A percentile compares a stretch with the other conserved stretches of the same genome.
These are phyloP conservation scores for Hirtodrosophila cameraria DNA, from an alignment of 2,888 invertebrate genomes.

Conservation along the genomic window DNA sequence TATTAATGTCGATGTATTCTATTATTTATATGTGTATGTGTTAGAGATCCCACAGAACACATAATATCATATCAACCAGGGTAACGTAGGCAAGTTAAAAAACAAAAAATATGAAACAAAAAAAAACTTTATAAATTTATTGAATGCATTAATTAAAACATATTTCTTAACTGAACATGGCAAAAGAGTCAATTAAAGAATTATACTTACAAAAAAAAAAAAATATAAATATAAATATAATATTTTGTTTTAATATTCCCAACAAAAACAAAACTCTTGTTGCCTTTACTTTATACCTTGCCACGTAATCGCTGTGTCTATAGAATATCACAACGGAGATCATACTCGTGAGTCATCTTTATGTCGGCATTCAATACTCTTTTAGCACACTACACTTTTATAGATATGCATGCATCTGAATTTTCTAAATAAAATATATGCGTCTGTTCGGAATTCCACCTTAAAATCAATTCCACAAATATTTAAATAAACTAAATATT, in stretches of 20 bases:
- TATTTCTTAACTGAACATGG: conserved; percentile 72
- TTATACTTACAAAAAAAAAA: conserved; percentile 4
- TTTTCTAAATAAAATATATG: too few species aligned
- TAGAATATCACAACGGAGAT: conserved; percentile 73
- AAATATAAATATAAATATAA: conserved; percentile 27
- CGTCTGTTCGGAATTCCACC: too few species aligned
- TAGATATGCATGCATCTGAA: conserved; percentile 19
- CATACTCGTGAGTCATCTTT: conserved; percentile 74
- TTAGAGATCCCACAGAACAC: conserved; percentile 31
- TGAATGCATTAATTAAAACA: conserved; percentile 30
- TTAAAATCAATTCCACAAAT: too few species aligned
- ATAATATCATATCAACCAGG: conserved; percentile 23
- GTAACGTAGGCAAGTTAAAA: conserved; percentile 33
- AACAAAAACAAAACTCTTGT: conserved; percentile 31
- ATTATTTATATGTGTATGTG: conserved; percentile 37
- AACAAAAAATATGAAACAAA: conserved; percentile 6
- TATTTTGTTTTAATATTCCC: conserved; percentile 45
- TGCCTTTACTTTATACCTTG: conserved; percentile 50
- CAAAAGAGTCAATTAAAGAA: conserved; percentile 35
- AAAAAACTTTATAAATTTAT: conserved; percentile 3
- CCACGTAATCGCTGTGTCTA: conserved; percentile 69
- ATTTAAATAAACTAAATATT: too few species aligned
- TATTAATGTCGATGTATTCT: conserved; percentile 51
- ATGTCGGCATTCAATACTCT: conserved; percentile 28
- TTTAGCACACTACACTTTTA: background rate